Conservation (phyloP, 2,888 invertebrate genomes). For the Aquatica leii region DNA sequence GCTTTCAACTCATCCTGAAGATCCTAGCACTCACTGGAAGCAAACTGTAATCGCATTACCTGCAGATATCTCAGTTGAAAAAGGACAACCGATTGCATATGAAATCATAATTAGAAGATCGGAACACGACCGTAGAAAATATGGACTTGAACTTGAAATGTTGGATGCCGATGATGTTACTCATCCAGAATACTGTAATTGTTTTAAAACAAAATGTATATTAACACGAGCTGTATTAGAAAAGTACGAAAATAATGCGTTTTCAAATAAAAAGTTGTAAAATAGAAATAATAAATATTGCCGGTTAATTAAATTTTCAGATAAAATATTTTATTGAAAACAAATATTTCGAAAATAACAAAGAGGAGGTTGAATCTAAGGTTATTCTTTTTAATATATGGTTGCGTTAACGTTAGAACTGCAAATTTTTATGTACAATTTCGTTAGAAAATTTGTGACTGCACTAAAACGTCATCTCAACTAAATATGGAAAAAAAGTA, state of each 20-base stretch:
- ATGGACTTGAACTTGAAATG: conserved; percentile 74
- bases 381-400: too few species aligned
- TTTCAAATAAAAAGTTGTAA: too few species aligned
- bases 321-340: too few species aligned
- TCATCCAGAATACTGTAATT: conserved; percentile 81
- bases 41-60: conserved; percentile 81
- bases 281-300: too few species aligned
- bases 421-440: too few species aligned
- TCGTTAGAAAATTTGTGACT: too few species aligned
- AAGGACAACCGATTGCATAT: conserved; percentile 74
- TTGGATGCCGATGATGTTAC: conserved; percentile 73
- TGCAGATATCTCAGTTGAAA: conserved; percentile 65
- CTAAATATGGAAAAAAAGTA: too few species aligned
- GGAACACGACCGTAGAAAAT: conserved; percentile 64
- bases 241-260: conserved; percentile 57
- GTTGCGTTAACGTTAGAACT: too few species aligned
- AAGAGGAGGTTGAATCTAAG: too few species aligned
- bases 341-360: too few species aligned
- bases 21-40: conserved; percentile 74
- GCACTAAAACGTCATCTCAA: too few species aligned
- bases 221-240: conserved; percentile 70
- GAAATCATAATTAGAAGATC: conserved; percentile 69
- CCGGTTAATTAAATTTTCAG: too few species aligned
- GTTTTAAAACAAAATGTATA: conserved; percentile 81
- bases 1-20: conserved; percentile 67